Base-by-base conservation (phyloP, 2,797 vertebrate species). In the Gambusia yucatana region DNA sequence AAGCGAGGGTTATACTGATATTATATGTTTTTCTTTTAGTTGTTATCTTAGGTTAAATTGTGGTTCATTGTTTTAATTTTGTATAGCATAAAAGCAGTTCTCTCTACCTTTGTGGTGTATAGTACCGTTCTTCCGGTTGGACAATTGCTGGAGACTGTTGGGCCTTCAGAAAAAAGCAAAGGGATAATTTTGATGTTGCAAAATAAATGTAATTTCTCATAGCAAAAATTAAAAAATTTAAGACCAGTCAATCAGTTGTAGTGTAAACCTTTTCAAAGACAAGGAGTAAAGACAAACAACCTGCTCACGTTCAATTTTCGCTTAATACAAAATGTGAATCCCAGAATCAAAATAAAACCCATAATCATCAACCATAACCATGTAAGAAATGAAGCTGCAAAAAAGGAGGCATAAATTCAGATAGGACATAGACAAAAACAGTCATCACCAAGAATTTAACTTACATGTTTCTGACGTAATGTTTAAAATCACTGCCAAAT, bases 251-350 rank as follows among this genome's bases (percentile, higher is more conserved):
- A 39, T 65, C 11, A 44, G 69, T 28, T 41, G 74, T 13, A 74
- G 44, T 25, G 33, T 28, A 80, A 63, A 30, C 10, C 52, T 71
- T 41, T 39, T 50, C 4, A 14, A 47, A 46, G 17, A 76, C 25
- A 78, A 57, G 20, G 30, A 76, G 17, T 4, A 25, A 50, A 44
- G 17, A 43, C 33, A 59, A 73, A 86, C 20, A 57, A 89, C 88
- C 88, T 84, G 72, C 50, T 47, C 78, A 43, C 63, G n/a, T 1
- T 25, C 67, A n/a, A 55, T 72, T 72, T 83, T 77, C 41, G 88
- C 77, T 48, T 75, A 71, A 83, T 17, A 13, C 77, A 57, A 1
- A 80, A 0, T 4, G 33, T 44, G 61, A 36, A 74, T 77, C 82
- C 88, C 20, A 77, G 67, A 17, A 86, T 47, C 13, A 84, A 52